Evolutionary conservation across 2,888 invertebrate species (phyloP), one percentile per base, ranked within the genome.

Genomic region (Sicus ferrugineus): DNA sequence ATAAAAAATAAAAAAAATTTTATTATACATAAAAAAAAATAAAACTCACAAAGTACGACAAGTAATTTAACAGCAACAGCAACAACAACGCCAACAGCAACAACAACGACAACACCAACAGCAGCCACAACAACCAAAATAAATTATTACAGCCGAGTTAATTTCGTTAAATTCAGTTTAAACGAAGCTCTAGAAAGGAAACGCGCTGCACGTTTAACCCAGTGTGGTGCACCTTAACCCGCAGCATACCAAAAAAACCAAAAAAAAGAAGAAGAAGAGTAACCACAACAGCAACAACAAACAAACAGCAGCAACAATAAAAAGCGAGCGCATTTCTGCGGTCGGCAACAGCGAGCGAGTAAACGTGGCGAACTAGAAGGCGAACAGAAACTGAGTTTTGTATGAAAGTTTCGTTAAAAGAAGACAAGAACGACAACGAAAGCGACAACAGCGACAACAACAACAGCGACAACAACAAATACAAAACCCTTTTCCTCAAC

Each of bases 131-230:
- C 28, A 54, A 54, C 23, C 23, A 54, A 50, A 16, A 1, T 16
- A 42, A n/a, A 42, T 34, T 9, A 34, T 34, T 9, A 34, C 14
- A 52, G 14, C 11, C 19, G 23, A 52, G 23, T 50, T 16, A 50
- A 2, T 6, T 50, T 19, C n/a, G 21, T 34, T 38, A 59, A 38
- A 59, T 16, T 26, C 21, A 26, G 6, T 61, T 14, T 28, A n/a
- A 30, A 38, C 23, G 30, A 74, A 78, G 78, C 76, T 77, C 80
- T n/a, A n/a, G 79, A 79, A 81, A 79, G 77, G 81, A 80, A 81
- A 81, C 80, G 76, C 77, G 78, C 79, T 78, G 81, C 81, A 81
- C 79, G 80, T 77, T 72, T 73, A 73, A 73, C 74, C 74, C 73
- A 72, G 70, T 67, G 71, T 72, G 70, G 59, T 19, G 3, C 21